phyloP scores from a whole-genome alignment of 2,888 invertebrate species.

The Caenorhabditis sp. region DNA sequence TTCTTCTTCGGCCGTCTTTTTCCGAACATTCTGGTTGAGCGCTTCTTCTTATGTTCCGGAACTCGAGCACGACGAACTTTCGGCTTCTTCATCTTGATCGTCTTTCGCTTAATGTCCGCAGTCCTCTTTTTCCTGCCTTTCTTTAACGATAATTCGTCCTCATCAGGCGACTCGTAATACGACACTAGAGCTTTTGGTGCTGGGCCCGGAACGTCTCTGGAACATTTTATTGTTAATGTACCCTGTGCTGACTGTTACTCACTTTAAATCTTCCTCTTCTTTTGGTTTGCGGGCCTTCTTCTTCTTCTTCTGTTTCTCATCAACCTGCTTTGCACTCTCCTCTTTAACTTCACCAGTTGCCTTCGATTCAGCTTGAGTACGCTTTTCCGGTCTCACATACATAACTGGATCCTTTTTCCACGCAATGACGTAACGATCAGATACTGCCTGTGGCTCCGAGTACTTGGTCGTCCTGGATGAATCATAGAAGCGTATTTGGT shows the following conservation, averaged over 20 bases:
- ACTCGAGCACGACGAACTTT: slow-evolving; percentile 31
- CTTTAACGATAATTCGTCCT: not conserved
- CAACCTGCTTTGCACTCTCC: not conserved
- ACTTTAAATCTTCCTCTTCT: too few relatives aligned
- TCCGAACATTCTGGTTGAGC: slow-evolving; percentile 18
- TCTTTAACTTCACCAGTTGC: too few relatives aligned
- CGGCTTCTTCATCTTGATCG: not conserved
- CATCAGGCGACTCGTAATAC: slow-evolving; percentile 6
- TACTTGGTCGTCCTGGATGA: not conserved
- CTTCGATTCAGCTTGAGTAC: too few relatives aligned
- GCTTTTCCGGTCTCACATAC: slow-evolving; percentile 18
- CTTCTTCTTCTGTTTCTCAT: not conserved
- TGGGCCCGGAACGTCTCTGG: slow-evolving; percentile 36
- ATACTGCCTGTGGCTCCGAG: slow-evolving; percentile 3
- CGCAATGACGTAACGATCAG: slow-evolving; percentile 29
- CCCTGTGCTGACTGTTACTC: too few relatives aligned
- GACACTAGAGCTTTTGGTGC: slow-evolving; percentile 10
- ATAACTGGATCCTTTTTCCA: slow-evolving; percentile 16
- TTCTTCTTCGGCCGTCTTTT: slow-evolving; percentile 24
- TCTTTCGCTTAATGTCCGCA: slow-evolving; percentile 9
- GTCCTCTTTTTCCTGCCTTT: not conserved
- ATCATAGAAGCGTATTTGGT: slow-evolving; percentile 18
- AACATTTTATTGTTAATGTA: too few relatives aligned
- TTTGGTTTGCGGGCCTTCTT: not conserved
- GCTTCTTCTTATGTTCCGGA: slow-evolving; percentile 26